Percentiles rank a stretch among this genome's conserved stretches.
Conservation (phyloP, 2,888 invertebrate genomes). For the Diaphora mendica region DNA sequence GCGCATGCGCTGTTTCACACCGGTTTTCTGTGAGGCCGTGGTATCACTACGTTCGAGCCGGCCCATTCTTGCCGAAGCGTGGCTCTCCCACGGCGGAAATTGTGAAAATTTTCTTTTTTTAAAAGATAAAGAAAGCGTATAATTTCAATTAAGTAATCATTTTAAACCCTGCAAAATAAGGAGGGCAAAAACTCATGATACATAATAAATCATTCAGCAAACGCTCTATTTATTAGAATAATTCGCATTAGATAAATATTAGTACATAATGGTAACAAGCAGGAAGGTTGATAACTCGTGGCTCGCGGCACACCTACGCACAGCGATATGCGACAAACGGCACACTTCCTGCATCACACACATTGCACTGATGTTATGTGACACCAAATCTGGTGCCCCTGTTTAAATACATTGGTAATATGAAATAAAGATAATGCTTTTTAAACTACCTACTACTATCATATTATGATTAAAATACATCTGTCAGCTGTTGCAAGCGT, state of each 20-base stretch:
- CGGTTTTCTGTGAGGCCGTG: too few species aligned
- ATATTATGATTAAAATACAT: not conserved
- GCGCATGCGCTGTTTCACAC: too few species aligned
- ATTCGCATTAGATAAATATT: not conserved
- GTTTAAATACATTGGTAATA: conserved; percentile 26
- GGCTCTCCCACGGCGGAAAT: too few species aligned
- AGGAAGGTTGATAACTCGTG: conserved; percentile 16
- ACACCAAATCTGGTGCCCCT: conserved; percentile 38
- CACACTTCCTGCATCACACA: conserved; percentile 68
- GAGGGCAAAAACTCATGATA: not conserved
- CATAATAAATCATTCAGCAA: not conserved
- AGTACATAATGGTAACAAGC: conserved; percentile 6
- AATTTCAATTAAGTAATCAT: not conserved
- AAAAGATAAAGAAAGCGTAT: not conserved
- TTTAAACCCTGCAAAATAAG: not conserved
- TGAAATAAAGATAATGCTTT: conserved; percentile 12
- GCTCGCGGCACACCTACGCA: conserved; percentile 13
- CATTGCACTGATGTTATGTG: conserved; percentile 45
- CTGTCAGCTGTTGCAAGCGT: not conserved
- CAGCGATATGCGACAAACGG: conserved; percentile 52
- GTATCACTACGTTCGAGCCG: too few species aligned
- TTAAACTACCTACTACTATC: not conserved
- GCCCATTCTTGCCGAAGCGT: too few species aligned
- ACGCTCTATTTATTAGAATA: not conserved
- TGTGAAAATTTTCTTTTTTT: too few species aligned